These are phyloP conservation scores for Centropristis striata DNA, from an alignment of 2,113 vertebrate genomes.

Conservation along the genomic window DNA sequence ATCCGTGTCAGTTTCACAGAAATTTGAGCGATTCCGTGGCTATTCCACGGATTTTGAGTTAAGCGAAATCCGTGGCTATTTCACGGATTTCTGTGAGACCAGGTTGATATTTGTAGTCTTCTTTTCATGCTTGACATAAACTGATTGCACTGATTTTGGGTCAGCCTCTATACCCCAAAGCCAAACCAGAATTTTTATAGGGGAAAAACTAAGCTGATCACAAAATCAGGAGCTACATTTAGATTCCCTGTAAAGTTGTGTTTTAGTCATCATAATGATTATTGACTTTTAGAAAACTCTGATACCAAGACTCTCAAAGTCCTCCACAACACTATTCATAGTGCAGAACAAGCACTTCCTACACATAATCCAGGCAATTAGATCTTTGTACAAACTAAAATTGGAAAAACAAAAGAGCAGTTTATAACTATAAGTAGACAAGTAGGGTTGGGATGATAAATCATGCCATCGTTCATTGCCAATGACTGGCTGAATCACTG, in stretches of 20 bases:
- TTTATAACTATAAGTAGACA: no score
- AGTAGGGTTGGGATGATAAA: no score
- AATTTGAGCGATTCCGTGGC: no score
- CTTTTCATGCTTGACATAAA: conserved; percentile 1
- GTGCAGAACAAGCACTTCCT: no score
- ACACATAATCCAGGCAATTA: background rate
- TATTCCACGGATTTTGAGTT: no score
- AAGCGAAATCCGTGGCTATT: no score
- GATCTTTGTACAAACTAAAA: background rate
- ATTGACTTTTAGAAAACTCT: background rate
- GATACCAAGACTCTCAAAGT: background rate
- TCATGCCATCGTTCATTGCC: no score
- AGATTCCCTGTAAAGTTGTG: conserved; percentile 16
- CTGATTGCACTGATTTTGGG: conserved; percentile 57
- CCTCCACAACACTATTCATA: background rate
- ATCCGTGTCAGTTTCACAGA: no score
- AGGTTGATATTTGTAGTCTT: conserved; percentile 21
- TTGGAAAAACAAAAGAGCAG: background rate
- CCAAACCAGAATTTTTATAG: conserved; percentile 39
- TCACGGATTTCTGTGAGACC: no score
- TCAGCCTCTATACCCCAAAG: conserved; percentile 45
- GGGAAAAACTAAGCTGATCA: conserved; percentile 36
- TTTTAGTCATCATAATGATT: conserved; percentile 21
- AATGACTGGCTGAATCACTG: no score
- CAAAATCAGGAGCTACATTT: conserved; percentile 39